phyloP scores from a whole-genome alignment of 2,888 invertebrate species.

The Drosophila emarginata region DNA sequence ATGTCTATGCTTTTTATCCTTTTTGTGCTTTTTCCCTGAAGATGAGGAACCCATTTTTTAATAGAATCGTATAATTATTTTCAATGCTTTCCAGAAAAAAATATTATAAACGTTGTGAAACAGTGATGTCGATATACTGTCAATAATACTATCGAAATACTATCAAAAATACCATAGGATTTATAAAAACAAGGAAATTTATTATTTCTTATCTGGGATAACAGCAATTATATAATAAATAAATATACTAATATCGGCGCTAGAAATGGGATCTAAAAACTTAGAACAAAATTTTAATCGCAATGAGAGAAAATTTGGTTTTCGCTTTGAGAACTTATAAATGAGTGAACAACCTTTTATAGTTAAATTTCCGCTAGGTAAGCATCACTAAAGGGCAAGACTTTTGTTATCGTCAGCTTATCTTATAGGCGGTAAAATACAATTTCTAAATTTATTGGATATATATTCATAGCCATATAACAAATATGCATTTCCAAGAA shows the following conservation, averaged over 20 bases:
- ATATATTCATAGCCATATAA: neutral
- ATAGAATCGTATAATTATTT: conserved; percentile 12
- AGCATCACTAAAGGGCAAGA: neutral
- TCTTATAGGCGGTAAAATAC: neutral
- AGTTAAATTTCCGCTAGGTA: neutral
- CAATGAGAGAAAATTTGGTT: no score
- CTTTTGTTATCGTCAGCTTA: neutral
- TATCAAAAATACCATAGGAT: no score
- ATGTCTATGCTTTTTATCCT: conserved; percentile 80
- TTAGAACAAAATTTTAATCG: neutral
- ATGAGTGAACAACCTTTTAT: no score
- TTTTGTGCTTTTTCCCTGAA: conserved; percentile 81
- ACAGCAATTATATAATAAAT: no score
- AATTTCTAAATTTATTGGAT: neutral
- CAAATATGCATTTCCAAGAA: neutral
- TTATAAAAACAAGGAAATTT: no score
- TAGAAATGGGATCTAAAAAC: no score
- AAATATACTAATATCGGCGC: neutral
- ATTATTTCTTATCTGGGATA: no score
- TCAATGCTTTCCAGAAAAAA: conserved; percentile 26
- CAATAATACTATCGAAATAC: neutral
- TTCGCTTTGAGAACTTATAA: no score
- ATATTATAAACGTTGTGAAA: conserved; percentile 24
- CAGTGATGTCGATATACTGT: conserved; percentile 28
- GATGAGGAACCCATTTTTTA: conserved; percentile 81